A percentile compares a stretch with the other conserved stretches of the same genome.
These are phyloP conservation scores for Crotalus tigris DNA, from an alignment of 2,113 vertebrate genomes.

Conservation along the genomic window DNA sequence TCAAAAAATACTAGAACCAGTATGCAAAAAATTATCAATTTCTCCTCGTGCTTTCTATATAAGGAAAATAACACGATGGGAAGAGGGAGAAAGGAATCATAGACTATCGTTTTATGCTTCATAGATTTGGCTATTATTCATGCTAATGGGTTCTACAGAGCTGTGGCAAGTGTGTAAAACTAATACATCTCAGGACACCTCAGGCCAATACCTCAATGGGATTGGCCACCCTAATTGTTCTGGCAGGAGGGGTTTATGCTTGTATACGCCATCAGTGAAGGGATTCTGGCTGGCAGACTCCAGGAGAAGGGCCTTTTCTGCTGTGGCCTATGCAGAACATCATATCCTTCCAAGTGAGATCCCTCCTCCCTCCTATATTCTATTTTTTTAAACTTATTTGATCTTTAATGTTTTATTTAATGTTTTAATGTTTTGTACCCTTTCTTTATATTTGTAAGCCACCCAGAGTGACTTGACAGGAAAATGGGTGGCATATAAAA, in stretches of 20 bases:
- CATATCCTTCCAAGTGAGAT: not conserved
- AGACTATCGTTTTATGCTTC: not conserved
- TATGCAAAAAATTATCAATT: not conserved
- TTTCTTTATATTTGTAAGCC: no score
- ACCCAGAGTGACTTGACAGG: no score
- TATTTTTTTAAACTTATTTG: not conserved
- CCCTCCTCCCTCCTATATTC: not conserved
- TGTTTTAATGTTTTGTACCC: no score
- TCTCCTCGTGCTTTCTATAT: not conserved
- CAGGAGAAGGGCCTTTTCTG: not conserved
- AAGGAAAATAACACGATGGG: not conserved
- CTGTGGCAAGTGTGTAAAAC: not conserved
- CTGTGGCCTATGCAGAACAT: not conserved
- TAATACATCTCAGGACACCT: not conserved
- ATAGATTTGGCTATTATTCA: not conserved
- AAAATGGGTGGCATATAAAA: no score
- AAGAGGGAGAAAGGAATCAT: not conserved
- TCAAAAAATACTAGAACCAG: not conserved
- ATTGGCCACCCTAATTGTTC: not conserved
- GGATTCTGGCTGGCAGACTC: not conserved
- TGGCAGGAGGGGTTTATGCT: not conserved
- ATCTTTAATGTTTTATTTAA: not conserved
- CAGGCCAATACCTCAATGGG: not conserved
- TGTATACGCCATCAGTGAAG: not conserved
- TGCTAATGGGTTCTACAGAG: not conserved